Base-by-base conservation (phyloP, 2,113 vertebrate genomes). In the Megalops atlanticus region DNA sequence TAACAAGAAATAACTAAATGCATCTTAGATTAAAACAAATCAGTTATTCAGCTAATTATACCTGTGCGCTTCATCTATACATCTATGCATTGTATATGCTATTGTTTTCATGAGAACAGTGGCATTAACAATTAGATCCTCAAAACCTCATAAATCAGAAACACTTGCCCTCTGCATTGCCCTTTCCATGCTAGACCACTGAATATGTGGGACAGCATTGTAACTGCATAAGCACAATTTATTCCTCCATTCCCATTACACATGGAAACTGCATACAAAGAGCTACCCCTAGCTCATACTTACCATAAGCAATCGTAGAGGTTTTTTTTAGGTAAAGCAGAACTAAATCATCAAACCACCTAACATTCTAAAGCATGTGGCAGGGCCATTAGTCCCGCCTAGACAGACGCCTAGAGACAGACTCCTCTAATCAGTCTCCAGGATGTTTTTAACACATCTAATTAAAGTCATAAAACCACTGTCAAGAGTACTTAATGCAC, bases 381-480 rank as follows among this genome's bases (percentile, higher is more conserved):
- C 58, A 8, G 24, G n/a, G 58, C 58, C 41, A 74, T 74, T 74
- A 45, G 40, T 40, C 40, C 39, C 12, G n/a, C n/a, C 27, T 41
- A 70, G 35, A 38, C 35, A 35, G 18, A 49, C 36, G 27, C 33
- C 1, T 70, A n/a, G n/a, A n/a, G n/a, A n/a, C n/a, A n/a, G n/a
- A n/a, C 78, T 31, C 78, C 41, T 79, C 41, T 79, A 49, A 79
- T 79, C 43, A 38, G 68, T 41, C 15, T 71, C 14, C 35, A 71
- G 8, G 31, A 18, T 49, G 68, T 35, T 36, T 45, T n/a, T 5
- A 35, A 24, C 38, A 36, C 41, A 38, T 79, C 16, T 79, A 79
- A 79, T 79, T 71, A 47, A 79, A 43, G 41, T 45, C 31, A 69
- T 78, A 27, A 68, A 12, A 41, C 6, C 14, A 41, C n/a, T 14